Base-by-base conservation (phyloP, 2,113 vertebrate genomes). In the Harpagus bidentatus region DNA sequence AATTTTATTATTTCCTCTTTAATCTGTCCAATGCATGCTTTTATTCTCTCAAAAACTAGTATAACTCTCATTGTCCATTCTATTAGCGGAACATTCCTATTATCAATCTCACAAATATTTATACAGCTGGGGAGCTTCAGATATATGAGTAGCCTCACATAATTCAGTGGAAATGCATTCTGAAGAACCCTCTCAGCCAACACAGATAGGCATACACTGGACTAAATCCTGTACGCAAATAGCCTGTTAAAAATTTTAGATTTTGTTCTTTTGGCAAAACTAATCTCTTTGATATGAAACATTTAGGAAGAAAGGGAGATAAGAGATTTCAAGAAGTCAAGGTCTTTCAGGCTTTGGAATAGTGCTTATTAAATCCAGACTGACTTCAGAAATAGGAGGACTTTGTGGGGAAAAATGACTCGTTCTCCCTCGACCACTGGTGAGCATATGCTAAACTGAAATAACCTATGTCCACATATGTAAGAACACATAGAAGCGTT, bases 61-160 rank as follows among this genome's bases (percentile, higher is more conserved):
- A 5, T 78, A 43, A 74, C 45, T 93, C 56, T 78, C 65, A 55
- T 89, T 92, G 52, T 36, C 56, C 40, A 45, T 45, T 91, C 66
- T 82, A 42, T 79, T 87, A 87, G 81, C 3, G 22, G 65, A 84
- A 82, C 90, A 79, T 91, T 93, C 52, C 78, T 87, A 65, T 95
- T 93, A 91, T 82, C 93, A 91, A 76, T 88, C 34, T 82, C 70
- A 78, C 50, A 88, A 96, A 94, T 96, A 88, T 97, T 95, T 95
- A 90, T 88, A 87, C 82, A 96, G 87, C 95, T 96, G 82, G 62
- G 81, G 11, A 93, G 28, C 74, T 96, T 74, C 56, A 85, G 93
- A 79, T 93, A 79, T 16, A 76, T 9, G 73, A 87, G 58, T 36
- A 89, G 78, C 43, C 56, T 77, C 74, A 61, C 48, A 69, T 43